Base-by-base conservation (phyloP, 2,113 vertebrate genomes). In the Forbesichthys papilliferus region DNA sequence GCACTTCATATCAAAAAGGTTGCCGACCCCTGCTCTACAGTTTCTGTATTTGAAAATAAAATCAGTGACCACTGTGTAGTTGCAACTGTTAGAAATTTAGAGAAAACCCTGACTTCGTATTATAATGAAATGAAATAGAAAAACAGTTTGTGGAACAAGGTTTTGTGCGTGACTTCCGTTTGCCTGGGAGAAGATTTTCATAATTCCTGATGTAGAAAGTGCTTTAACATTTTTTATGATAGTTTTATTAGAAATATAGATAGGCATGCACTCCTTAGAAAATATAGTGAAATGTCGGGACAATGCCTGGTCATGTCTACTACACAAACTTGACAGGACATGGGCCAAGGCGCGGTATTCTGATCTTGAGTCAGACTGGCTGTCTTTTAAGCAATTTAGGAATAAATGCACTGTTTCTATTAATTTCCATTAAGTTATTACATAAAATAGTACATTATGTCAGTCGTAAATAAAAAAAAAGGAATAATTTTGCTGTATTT, bases 201-300 rank as follows among this genome's bases (percentile, higher is more conserved):
- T 6, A 16, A 56, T 56, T 56, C n/a, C 54, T 8, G n/a, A 56
- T 56, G 56, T 66, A 54, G 51, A 66, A 66, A 14, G 14, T 54
- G 49, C 51, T 13, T 36, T 14, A 6, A 53, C 33, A 66, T 66
- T 11, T 66, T 66, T 8, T 66, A 58, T 58, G 10, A 58, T 58
- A 27, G 27, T 58, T 3, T 53, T 53, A 65, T 14, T 8, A 27
- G 14, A 52, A 36, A 54, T 53, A 8, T 34, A 14, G 12, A 54
- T 33, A 65, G 33, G 9, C 63, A 53, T 53, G 47, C 62, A 27
- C 62, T 48, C 16, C 62, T 48, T 18, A 64, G n/a, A 64, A 49
- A 64, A 16, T 64, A 34, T 27, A 65, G 49, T 53, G 7, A 66
- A 53, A 66, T 49, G 51, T 33, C 8, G 11, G 10, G 9, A 54